Conservation (phyloP, 2,888 invertebrate species). For the Hyposoter dolosus region DNA sequence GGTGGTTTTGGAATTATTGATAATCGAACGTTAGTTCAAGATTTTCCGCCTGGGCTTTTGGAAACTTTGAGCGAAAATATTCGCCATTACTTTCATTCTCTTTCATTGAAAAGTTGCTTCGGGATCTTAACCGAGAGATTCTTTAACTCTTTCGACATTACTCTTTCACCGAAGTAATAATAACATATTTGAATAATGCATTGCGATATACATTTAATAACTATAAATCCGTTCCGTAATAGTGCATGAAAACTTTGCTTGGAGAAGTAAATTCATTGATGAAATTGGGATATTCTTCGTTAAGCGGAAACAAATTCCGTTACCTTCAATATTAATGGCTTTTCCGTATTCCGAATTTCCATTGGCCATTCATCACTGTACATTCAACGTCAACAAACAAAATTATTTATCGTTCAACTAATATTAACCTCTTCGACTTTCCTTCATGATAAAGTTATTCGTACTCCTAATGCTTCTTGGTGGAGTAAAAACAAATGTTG, state of each 20-base stretch:
- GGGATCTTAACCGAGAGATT: background rate
- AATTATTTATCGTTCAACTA: conserved; percentile 1
- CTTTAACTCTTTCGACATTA: background rate
- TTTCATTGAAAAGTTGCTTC: background rate
- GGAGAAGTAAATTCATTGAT: conserved; percentile 29
- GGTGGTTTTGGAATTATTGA: background rate
- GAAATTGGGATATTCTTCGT: conserved; percentile 21
- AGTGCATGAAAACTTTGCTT: conserved; percentile 52
- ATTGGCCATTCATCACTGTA: conserved; percentile 46
- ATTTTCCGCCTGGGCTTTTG: conserved; percentile 1
- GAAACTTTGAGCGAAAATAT: background rate
- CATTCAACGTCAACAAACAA: conserved; percentile 24
- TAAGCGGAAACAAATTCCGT: conserved; percentile 26
- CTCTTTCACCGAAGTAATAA: background rate
- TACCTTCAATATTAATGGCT: conserved; percentile 32
- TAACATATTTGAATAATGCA: background rate
- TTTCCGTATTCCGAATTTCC: conserved; percentile 42
- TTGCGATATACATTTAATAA: conserved; percentile 1
- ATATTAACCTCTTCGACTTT: conserved; percentile 21
- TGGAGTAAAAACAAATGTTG: background rate
- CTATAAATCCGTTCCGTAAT: conserved; percentile 40
- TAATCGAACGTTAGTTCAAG: background rate
- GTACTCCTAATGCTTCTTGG: background rate
- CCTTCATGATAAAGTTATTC: background rate
- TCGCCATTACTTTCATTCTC: background rate